phyloP scores from a whole-genome alignment of 2,113 vertebrate genomes.

The Anoura caudifer region DNA sequence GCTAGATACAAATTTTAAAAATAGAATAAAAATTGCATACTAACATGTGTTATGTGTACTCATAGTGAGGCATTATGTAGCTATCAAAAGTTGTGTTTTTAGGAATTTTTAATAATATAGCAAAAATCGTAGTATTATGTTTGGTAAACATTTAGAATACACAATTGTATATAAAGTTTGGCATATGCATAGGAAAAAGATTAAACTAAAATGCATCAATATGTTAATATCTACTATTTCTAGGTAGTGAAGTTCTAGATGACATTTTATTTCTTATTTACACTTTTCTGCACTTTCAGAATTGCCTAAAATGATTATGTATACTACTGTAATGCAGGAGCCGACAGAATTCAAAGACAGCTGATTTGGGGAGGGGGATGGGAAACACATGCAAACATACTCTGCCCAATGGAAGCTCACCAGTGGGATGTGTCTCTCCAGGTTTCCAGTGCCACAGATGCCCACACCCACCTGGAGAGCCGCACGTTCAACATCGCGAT shows the following conservation, averaged over 20 bases:
- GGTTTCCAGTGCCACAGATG: slow-evolving; percentile 84
- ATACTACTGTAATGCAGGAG: not conserved
- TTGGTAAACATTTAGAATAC: not conserved
- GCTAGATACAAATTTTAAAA: not conserved
- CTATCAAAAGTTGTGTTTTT: not conserved
- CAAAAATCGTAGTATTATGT: not conserved
- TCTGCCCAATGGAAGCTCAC: not conserved
- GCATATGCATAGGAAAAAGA: not conserved
- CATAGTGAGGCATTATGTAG: not conserved
- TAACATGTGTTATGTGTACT: not conserved
- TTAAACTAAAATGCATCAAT: not conserved
- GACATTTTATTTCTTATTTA: slow-evolving; percentile 1
- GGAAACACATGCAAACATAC: accelerated
- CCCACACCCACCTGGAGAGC: slow-evolving; percentile 77
- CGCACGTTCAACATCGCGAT: slow-evolving; percentile 91
- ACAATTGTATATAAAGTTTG: not conserved
- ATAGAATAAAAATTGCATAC: not conserved
- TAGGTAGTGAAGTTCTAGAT: not conserved
- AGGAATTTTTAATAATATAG: not conserved
- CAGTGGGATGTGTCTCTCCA: slow-evolving; percentile 57
- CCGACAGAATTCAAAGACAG: not conserved
- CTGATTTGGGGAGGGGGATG: not conserved
- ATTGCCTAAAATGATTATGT: not conserved
- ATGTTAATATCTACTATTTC: not conserved
- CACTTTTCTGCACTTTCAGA: not conserved